These are phyloP conservation scores for Micronycteris hirsuta DNA, from an alignment of 2,113 vertebrate species.

Conservation along the genomic window DNA sequence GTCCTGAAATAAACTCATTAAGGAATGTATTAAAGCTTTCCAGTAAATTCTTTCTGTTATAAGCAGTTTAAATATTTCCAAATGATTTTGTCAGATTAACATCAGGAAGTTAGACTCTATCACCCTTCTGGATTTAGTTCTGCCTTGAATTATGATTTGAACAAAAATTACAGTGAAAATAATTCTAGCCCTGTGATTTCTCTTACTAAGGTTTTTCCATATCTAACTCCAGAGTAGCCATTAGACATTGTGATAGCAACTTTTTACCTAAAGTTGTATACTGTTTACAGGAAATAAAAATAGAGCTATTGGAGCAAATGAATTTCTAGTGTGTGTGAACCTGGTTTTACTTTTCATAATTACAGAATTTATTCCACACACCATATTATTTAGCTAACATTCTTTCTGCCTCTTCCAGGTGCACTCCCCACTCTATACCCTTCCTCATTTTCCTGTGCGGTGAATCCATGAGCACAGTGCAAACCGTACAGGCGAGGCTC, in stretches of 20 bases:
- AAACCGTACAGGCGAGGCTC: accelerated
- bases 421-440: not conserved
- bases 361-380: not conserved
- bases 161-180: not conserved
- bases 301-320: not conserved
- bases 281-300: conserved; percentile 23
- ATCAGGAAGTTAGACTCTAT: not conserved
- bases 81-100: conserved; percentile 1
- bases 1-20: conserved; percentile 36
- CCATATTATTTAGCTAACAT: not conserved
- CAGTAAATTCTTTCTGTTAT: conserved; percentile 23
- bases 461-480: not conserved
- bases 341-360: not conserved
- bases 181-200: not conserved
- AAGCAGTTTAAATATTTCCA: conserved; percentile 45
- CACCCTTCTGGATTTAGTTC: conserved; percentile 14
- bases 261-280: not conserved
- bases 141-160: conserved; percentile 6
- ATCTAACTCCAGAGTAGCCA: not conserved
- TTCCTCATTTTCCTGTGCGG: not conserved
- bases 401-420: not conserved
- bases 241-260: not conserved
- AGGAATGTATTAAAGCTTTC: not conserved
- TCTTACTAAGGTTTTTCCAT: not conserved
- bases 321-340: not conserved